Evolutionary conservation across 2,888 invertebrate genomes (phyloP), one percentile per base, ranked within the genome.

Genomic region (Oligia strigilis): DNA sequence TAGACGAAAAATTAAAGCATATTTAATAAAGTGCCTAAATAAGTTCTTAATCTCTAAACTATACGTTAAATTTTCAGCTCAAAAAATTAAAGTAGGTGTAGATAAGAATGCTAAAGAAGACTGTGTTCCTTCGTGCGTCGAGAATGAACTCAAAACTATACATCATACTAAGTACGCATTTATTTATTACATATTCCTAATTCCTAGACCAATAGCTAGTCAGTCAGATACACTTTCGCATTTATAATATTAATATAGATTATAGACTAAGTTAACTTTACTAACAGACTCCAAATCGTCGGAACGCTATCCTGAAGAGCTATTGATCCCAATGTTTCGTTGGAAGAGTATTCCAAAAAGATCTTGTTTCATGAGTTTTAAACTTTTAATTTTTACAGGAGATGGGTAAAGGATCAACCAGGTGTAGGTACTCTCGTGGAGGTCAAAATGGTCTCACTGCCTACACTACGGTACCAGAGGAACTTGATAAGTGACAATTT

Each of bases 401-500:
- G 85, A 55, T 85, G 88, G 90, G 78, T 79, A 29, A 72, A 78
- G 1, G 87, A 90, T 36, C 80, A 88, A 19, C 13, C 64, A 1
- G 71, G 64, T 3, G 46, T 80, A 14, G 94, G 94, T 4, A 89
- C 92, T 0, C 82, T 91, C 55, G 94, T 97, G 36, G 92, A 91
- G 19, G 91, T 97, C 3, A 91, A 88, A 74, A 95, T 97, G 96
- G 90, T 92, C 1, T 88, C 94, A 0, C 92, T 98, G 49, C 98
- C 98, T 0, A 96, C 96, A 1, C 94, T 97, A 82, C 95, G 98
- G 40, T 98, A 97, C 90, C 97, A 97, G 82, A 97, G 98, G 81
- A 98, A 97, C 76, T 97, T 98, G 19, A 96, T 98, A 0, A 97
- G 97, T 87, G 98, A 97, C 23, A 95, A 97, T 83, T 92, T 98